Evolutionary conservation across 2,113 vertebrate genomes (phyloP).

Genomic region (Ceyx margarethae): DNA sequence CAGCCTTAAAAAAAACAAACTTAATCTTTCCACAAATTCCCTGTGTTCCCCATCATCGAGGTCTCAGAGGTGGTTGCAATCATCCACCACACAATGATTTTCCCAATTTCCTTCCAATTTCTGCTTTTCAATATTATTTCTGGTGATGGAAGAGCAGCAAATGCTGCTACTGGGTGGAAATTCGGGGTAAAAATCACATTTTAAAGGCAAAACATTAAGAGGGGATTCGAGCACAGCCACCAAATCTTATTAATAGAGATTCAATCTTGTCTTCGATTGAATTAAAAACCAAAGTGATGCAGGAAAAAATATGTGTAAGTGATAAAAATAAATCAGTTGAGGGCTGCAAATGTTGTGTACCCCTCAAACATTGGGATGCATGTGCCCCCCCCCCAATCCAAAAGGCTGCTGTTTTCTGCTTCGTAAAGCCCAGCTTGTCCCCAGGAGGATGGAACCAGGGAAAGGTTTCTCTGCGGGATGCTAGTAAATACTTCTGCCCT

Average conservation of each 20-base stretch:
- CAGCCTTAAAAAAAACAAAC: neutral
- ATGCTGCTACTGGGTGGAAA: neutral
- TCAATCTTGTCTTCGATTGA: neutral
- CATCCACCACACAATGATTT: accelerated
- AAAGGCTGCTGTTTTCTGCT: neutral
- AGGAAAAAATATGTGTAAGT: neutral
- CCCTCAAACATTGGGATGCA: neutral
- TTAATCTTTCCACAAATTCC: neutral
- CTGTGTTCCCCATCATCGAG: accelerated
- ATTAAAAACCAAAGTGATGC: neutral
- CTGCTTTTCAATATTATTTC: neutral
- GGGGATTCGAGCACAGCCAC: neutral
- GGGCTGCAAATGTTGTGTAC: neutral
- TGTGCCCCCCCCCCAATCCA: accelerated
- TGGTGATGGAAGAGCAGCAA: neutral
- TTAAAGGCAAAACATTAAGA: neutral
- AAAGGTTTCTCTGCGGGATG: neutral
- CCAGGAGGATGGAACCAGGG: neutral
- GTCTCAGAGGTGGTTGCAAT: neutral
- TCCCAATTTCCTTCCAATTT: neutral
- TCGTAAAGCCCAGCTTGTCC: neutral
- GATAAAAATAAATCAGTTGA: neutral
- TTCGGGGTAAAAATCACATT: neutral
- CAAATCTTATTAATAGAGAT: neutral
- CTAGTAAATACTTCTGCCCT: neutral